Conservation (phyloP, 2,113 vertebrate genomes). For the Rhynchopsitta pachyrhyncha region DNA sequence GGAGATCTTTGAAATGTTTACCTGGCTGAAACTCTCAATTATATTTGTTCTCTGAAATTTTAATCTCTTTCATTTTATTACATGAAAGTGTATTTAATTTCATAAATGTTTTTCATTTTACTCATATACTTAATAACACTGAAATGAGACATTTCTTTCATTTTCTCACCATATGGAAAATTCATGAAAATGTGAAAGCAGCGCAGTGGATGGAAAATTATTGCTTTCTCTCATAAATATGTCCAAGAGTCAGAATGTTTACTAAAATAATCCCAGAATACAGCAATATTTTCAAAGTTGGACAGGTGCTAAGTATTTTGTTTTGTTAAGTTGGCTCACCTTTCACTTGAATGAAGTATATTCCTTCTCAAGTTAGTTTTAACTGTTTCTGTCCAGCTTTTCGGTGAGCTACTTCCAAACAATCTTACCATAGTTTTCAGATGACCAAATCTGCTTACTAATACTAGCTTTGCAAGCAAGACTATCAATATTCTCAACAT, state of each 20-base stretch:
- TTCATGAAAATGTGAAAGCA: not conserved
- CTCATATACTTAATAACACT: not conserved
- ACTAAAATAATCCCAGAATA: not conserved
- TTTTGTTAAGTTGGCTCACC: not conserved
- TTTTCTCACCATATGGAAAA: conserved; percentile 25
- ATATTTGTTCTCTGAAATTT: not conserved
- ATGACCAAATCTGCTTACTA: not conserved
- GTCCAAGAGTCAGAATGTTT: not conserved
- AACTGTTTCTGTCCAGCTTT: conserved; percentile 2
- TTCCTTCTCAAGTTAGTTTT: not conserved
- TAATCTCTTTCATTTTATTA: not conserved
- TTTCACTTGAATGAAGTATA: not conserved
- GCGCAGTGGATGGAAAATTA: conserved; percentile 6
- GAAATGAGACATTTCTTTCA: not conserved
- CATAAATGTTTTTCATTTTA: not conserved
- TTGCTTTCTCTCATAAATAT: not conserved
- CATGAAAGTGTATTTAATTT: not conserved
- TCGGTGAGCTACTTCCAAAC: not conserved
- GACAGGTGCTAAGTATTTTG: conserved; percentile 6
- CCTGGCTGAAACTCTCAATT: not conserved
- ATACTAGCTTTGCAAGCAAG: not conserved
- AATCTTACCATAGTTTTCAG: not conserved
- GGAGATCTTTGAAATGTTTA: not conserved
- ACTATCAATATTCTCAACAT: not conserved
- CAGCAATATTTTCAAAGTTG: conserved; percentile 1